Base-by-base conservation (phyloP, 2,888 invertebrate genomes). In the Dryobotodes eremita region DNA sequence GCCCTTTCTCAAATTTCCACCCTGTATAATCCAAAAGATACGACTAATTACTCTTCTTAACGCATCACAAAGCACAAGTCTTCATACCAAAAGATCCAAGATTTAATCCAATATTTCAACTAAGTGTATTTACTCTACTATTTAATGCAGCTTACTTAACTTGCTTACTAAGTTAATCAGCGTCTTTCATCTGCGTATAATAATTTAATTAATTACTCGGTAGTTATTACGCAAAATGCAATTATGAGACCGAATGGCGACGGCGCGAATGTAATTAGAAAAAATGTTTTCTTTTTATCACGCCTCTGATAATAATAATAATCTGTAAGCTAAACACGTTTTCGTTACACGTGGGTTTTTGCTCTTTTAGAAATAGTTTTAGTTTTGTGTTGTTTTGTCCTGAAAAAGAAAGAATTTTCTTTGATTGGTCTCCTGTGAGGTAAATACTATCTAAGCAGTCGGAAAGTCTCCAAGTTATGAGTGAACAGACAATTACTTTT, bases 151-250 rank as follows among this genome's bases (percentile, higher is more conserved):
- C 72, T 84, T 75, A 77, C 76, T 77, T 55, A 84, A 75, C 70
- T 76, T 26, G 68, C 53, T 80, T 75, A 79, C 59, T 74, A 66
- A 82, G 65, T 68, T 85, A 82, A 82, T 86, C 79, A 84, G 62
- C 65, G 79, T 79, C 80, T 83, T 84, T 79, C 68, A 84, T 81
- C 77, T 80, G 71, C 15, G 75, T 69, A 42, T 77, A 84, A 83
- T 84, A 84, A 86, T 80, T 83, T 76, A 77, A 77, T 79, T 77
- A 79, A 82, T 79, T 71, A 75, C 57, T 71, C 81, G 74, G 70
- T 90, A 81, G 64, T 77, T 86, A 82, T 89, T 89, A 88, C 59
- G 59, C 31, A 50, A 66, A 79, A 78, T 71, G 68, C 75, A 86
- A 87, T 83, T 83, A 86, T 66, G 46, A 75, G 55, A 78, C 46